These are phyloP conservation scores for Schizaphis graminum DNA, from an alignment of 2,888 invertebrate genomes.

Conservation along the genomic window DNA sequence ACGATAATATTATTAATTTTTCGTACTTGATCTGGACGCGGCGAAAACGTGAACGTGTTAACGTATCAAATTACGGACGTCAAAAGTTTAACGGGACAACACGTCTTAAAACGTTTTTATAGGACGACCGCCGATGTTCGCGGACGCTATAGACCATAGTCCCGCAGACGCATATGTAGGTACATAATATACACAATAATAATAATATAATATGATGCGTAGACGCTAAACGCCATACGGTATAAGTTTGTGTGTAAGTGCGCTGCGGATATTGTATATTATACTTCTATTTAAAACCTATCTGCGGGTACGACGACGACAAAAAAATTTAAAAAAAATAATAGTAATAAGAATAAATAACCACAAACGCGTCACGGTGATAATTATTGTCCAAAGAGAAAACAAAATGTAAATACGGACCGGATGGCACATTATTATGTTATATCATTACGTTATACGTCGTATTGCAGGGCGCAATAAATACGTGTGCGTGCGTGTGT, in stretches of 20 bases:
- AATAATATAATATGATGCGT: neutral
- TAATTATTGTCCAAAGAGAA: slow-evolving; percentile 39
- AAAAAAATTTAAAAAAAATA: neutral
- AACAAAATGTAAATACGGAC: slow-evolving; percentile 49
- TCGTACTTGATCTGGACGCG: neutral
- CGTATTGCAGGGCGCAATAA: neutral
- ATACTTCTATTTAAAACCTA: neutral
- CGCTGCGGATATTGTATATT: neutral
- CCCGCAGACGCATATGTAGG: too few relatives aligned
- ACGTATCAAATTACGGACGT: slow-evolving; percentile 39
- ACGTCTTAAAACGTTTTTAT: neutral
- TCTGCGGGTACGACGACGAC: neutral
- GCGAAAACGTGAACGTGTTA: slow-evolving; percentile 1
- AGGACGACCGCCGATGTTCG: neutral
- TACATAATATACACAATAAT: neutral
- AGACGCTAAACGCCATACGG: too few relatives aligned
- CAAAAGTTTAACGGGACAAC: slow-evolving; percentile 26
- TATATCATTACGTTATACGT: neutral
- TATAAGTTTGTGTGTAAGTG: slow-evolving; percentile 6
- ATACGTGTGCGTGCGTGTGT: neutral
- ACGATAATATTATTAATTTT: neutral
- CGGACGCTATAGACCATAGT: neutral
- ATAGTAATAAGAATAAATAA: neutral
- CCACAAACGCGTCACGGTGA: slow-evolving; percentile 43
- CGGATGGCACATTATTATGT: slow-evolving; percentile 36